A percentile compares a stretch with the other conserved stretches of the same genome.
These are phyloP conservation scores for Coenobita brevimanus DNA, from an alignment of 1,140 invertebrate genomes.

Conservation along the genomic window DNA sequence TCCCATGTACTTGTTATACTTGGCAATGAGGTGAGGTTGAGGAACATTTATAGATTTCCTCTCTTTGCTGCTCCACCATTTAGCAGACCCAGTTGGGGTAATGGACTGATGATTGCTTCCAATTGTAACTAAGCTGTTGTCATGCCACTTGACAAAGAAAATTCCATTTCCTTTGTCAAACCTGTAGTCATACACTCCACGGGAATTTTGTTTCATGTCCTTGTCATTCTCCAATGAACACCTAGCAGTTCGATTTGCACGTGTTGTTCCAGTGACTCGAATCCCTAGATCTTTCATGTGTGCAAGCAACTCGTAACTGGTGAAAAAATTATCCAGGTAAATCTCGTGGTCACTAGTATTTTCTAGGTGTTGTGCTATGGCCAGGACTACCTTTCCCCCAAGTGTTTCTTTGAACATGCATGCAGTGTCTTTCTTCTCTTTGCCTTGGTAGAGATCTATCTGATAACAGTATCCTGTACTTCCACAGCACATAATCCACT, in stretches of 20 bases:
- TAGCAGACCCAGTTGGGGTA: neutral
- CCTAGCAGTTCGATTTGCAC: constrained; percentile 12
- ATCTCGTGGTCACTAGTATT: constrained; percentile 41
- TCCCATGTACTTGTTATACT: too few species aligned
- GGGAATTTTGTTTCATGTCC: constrained; percentile 7
- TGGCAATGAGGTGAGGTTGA: constrained; percentile 19
- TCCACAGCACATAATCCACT: constrained; percentile 42
- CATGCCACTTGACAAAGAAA: too few species aligned
- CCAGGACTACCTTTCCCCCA: constrained; percentile 31
- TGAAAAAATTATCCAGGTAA: constrained; percentile 42
- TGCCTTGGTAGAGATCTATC: constrained; percentile 46
- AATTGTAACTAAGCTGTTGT: too few species aligned
- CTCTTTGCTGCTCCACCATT: constrained; percentile 35
- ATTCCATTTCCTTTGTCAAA: constrained; percentile 31
- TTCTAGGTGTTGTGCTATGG: constrained; percentile 37
- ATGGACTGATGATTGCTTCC: constrained; percentile 14
- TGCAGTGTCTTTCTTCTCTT: constrained; percentile 42
- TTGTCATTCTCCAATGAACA: constrained; percentile 34
- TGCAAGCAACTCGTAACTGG: constrained; percentile 39
- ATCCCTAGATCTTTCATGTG: constrained; percentile 33
- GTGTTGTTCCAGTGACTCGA: constrained; percentile 42
- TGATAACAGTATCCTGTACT: constrained; percentile 1
- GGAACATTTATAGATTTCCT: constrained; percentile 30
- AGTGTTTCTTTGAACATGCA: constrained; percentile 34
- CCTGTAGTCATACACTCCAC: constrained; percentile 30